These are phyloP conservation scores for Trachymyrmex cornetzi DNA, from an alignment of 1,140 invertebrate species.

Conservation along the genomic window DNA sequence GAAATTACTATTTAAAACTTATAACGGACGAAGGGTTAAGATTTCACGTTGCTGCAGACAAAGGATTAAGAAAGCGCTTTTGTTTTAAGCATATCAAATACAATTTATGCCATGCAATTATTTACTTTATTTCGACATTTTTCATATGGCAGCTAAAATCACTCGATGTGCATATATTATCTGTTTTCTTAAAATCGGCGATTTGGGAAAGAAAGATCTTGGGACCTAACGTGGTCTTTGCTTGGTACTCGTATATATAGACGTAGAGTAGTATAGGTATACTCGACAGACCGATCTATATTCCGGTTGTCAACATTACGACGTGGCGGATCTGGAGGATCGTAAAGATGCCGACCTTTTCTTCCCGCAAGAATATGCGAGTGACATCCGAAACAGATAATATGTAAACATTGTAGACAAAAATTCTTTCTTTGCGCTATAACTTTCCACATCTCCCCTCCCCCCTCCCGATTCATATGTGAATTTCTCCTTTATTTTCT, in stretches of 20 bases:
- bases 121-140: not conserved
- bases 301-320: constrained; percentile 47
- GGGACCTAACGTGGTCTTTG: constrained; percentile 55
- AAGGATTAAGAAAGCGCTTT: not conserved
- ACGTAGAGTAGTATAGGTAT: not conserved
- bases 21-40: too few relatives aligned
- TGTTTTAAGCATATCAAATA: not conserved
- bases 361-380: constrained; percentile 12
- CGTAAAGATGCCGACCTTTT: not conserved
- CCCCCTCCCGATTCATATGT: not conserved
- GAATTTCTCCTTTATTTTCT: not conserved
- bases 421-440: not conserved
- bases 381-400: not conserved
- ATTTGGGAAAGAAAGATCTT: not conserved
- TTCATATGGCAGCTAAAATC: not conserved
- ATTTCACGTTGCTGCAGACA: too few relatives aligned
- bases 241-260: constrained; percentile 52
- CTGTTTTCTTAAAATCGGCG: not conserved
- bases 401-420: not conserved
- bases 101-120: not conserved
- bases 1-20: too few relatives aligned
- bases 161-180: too few relatives aligned
- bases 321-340: not conserved
- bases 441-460: not conserved
- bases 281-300: constrained; percentile 18